Evolutionary conservation across 1,140 invertebrate species (phyloP), one percentile per base, ranked within the genome.

Genomic region (Apis dorsata): DNA sequence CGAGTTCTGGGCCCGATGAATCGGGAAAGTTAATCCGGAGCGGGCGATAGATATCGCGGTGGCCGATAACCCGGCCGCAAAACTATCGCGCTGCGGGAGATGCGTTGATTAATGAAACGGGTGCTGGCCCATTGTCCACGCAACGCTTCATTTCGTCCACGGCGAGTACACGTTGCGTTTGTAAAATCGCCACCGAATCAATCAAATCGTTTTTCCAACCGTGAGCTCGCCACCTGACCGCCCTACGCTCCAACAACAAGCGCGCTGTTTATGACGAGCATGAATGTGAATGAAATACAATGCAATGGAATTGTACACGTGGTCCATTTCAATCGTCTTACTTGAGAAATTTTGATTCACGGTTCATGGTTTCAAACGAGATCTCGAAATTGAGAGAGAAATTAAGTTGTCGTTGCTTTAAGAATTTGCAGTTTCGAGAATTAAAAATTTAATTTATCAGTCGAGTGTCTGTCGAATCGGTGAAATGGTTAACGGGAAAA

Each of bases 61-160:
- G 49, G n/a, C 21, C 51, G 81, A 78, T 83, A 70, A 69, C 80
- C 9, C 65, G 34, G 49, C 44, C 74, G 53, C 80, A 77, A 62
- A 77, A 77, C 72, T 68, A 77, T 69, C 59, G 51, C 49, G 15
- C 66, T 51, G 68, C 81, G 69, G 68, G 68, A 65, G 12, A 79
- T 24, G 28, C 49, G 68, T 78, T 83, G 81, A 83, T 83, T 65
- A 83, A 79, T 65, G 69, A 71, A 63, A 83, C 66, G 59, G 57
- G 66, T 28, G 51, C 65, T 13, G 73, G 57, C 28, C 13, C n/a
- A 77, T 82, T 78, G 57, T 78, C 21, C 81, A 2, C 44, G 71
- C 15, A 53, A 57, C 72, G 57, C 75, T 70, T 65, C 66, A 51
- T 83, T 78, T 55, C 57, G 19, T 21, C 8, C 13, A n/a, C 24